Evolutionary conservation across 2,888 invertebrate species (phyloP).

Genomic region (Carcina quercana): DNA sequence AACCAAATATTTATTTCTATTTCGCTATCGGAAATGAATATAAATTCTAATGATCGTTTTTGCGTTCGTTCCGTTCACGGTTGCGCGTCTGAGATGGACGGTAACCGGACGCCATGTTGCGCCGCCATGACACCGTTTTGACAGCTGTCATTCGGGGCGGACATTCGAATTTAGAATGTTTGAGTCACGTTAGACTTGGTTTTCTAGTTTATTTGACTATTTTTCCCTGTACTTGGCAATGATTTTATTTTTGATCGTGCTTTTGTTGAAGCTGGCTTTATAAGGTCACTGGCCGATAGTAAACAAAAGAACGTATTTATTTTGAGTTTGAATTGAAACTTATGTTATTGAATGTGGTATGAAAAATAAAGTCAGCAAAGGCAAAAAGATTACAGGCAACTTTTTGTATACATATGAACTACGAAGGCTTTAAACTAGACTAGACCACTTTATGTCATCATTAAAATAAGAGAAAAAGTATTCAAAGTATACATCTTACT

Average conservation of each 20-base stretch:
- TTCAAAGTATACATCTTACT: too few species aligned
- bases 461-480: too few species aligned
- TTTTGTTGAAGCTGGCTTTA: background rate
- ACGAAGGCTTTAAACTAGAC: too few species aligned
- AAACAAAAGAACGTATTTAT: too few species aligned
- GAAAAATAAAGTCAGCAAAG: too few species aligned
- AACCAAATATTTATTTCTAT: constrained; percentile 33
- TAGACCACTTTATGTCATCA: too few species aligned
- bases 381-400: too few species aligned
- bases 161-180: constrained; percentile 64
- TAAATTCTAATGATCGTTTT: constrained; percentile 51
- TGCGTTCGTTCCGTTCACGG: constrained; percentile 45
- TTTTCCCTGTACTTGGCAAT: background rate
- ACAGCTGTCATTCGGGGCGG: constrained; percentile 66
- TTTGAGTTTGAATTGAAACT: too few species aligned
- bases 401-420: too few species aligned
- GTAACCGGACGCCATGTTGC: constrained; percentile 70
- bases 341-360: too few species aligned
- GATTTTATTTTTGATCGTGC: background rate
- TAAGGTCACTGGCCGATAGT: background rate
- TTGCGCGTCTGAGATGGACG: constrained; percentile 46
- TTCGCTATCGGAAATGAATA: constrained; percentile 60
- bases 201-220: constrained; percentile 1
- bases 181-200: constrained; percentile 37
- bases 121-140: constrained; percentile 62